These are phyloP conservation scores for Micrasema longulum DNA, from an alignment of 1,140 invertebrate genomes.

Conservation along the genomic window DNA sequence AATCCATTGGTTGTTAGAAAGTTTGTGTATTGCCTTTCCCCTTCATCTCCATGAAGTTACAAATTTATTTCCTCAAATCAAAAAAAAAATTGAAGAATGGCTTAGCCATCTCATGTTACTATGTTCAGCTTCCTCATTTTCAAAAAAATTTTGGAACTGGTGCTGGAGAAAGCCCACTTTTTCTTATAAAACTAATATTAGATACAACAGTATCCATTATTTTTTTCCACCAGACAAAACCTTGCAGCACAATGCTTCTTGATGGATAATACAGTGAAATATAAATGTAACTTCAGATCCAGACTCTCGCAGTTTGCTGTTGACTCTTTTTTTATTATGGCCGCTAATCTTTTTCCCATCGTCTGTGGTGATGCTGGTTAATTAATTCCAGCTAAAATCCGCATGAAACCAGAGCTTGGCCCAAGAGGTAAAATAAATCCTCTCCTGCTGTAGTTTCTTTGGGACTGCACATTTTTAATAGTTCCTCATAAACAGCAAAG, in stretches of 20 bases:
- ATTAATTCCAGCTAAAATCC: conserved; percentile 51
- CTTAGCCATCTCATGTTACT: conserved; percentile 39
- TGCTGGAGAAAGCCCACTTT: conserved; percentile 53
- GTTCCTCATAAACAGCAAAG: conserved; percentile 55
- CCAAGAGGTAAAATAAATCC: conserved; percentile 54
- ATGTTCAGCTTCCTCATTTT: conserved; percentile 53
- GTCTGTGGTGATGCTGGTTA: conserved; percentile 54
- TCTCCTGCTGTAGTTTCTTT: conserved; percentile 41
- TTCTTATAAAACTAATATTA: conserved; percentile 47
- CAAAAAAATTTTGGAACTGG: conserved; percentile 53
- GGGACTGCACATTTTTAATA: conserved; percentile 54
- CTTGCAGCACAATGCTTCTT: conserved; percentile 43
- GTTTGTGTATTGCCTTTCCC: conserved; percentile 34
- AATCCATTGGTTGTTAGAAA: conserved; percentile 35
- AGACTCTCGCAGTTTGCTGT: conserved; percentile 41
- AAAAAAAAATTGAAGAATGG: conserved; percentile 30
- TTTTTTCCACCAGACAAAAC: conserved; percentile 46
- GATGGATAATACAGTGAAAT: conserved; percentile 51
- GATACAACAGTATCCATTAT: conserved; percentile 46
- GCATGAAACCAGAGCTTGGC: conserved; percentile 54
- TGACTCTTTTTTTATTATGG: conserved; percentile 56
- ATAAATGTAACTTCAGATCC: conserved; percentile 43
- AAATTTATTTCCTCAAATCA: conserved; percentile 43
- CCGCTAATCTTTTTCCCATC: conserved; percentile 55
- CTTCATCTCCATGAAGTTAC: conserved; percentile 37